Evolutionary conservation across 2,888 invertebrate species (phyloP).

Genomic region (Epirrhoe alternata): DNA sequence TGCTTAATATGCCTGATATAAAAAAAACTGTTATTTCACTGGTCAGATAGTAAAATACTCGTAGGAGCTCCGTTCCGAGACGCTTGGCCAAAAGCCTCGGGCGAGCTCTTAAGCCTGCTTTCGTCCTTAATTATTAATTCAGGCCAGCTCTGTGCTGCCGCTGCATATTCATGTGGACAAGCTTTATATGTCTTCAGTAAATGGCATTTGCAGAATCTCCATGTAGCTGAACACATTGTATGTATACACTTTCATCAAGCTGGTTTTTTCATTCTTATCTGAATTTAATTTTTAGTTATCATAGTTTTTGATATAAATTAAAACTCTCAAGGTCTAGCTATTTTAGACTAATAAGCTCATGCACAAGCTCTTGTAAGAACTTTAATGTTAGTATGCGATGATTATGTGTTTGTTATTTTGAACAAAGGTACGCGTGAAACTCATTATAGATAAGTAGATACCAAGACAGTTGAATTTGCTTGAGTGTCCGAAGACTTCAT

Average conservation of each 20-base stretch:
- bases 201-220: constrained; percentile 31
- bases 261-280: neutral
- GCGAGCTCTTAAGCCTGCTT: constrained; percentile 64
- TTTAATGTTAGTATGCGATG: too few species aligned
- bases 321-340: too few species aligned
- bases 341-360: too few species aligned
- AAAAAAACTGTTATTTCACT: constrained; percentile 1
- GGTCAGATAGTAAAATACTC: constrained; percentile 11
- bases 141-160: constrained; percentile 50
- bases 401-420: too few species aligned
- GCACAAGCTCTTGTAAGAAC: too few species aligned
- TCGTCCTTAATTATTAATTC: constrained; percentile 65
- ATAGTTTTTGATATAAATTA: too few species aligned
- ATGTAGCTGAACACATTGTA: neutral
- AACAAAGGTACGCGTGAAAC: too few species aligned
- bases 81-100: constrained; percentile 37
- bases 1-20: too few species aligned
- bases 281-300: too few species aligned
- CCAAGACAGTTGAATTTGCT: too few species aligned
- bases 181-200: constrained; percentile 41
- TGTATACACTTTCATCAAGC: neutral
- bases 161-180: constrained; percentile 52
- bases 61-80: constrained; percentile 27
- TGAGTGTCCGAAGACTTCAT: too few species aligned
- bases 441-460: too few species aligned